Percentiles rank a stretch among this genome's conserved stretches.
Conservation (phyloP, 2,888 invertebrate genomes). For the Drosophila fungiperda region DNA sequence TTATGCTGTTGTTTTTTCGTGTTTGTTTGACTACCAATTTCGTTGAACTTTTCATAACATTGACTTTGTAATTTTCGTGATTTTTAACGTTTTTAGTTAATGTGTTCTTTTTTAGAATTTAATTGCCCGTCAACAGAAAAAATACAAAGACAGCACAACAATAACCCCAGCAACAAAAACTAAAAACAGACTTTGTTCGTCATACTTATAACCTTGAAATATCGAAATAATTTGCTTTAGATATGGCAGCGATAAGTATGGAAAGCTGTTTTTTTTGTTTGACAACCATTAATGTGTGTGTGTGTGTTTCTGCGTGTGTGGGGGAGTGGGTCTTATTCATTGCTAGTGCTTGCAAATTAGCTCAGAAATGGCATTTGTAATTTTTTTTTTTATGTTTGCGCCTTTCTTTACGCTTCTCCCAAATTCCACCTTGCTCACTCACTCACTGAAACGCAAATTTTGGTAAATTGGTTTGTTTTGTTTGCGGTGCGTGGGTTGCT, state of each 20-base stretch:
- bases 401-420: constrained; percentile 34
- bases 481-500: constrained; percentile 53
- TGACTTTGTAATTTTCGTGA: constrained; percentile 15
- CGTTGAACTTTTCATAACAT: constrained; percentile 45
- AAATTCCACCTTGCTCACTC: not conserved
- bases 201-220: constrained; percentile 70
- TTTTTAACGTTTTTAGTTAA: constrained; percentile 2
- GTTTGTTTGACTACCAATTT: constrained; percentile 19
- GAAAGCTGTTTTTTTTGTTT: constrained; percentile 48
- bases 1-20: constrained; percentile 6
- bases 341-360: constrained; percentile 32
- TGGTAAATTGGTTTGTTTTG: constrained; percentile 58
- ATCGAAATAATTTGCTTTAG: constrained; percentile 64
- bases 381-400: constrained; percentile 24
- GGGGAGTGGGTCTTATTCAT: constrained; percentile 25
- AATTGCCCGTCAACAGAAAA: constrained; percentile 25
- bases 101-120: constrained; percentile 43
- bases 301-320: constrained; percentile 32
- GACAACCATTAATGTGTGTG: constrained; percentile 29
- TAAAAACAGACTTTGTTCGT: constrained; percentile 72
- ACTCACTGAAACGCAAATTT: constrained; percentile 36
- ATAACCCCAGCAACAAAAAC: constrained; percentile 46
- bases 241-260: constrained; percentile 40
- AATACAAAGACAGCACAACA: not conserved
- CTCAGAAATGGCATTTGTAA: constrained; percentile 42